Evolutionary conservation across 2,797 vertebrate genomes (phyloP).

Genomic region (Coranthus polyacanthus): DNA sequence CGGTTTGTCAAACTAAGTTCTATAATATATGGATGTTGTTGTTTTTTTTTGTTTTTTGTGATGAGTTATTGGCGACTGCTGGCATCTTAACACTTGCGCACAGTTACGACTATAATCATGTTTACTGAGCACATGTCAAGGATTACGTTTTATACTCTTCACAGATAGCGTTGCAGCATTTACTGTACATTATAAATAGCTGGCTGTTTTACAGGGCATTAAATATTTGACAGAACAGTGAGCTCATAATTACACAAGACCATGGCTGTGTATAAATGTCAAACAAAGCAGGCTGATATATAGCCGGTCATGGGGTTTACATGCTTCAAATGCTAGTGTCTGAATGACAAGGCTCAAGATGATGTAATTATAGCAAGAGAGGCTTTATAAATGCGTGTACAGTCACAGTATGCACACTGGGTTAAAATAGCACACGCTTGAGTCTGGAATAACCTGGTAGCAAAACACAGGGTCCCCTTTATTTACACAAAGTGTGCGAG

Average conservation of each 20-base stretch:
- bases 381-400: conserved; percentile 66
- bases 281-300: conserved; percentile 83
- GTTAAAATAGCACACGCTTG: conserved; percentile 66
- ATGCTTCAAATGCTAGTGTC: conserved; percentile 78
- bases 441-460: conserved; percentile 62
- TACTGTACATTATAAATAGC: conserved; percentile 66
- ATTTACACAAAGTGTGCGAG: conserved; percentile 57
- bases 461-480: conserved; percentile 61
- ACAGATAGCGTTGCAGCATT: conserved; percentile 51
- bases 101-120: conserved; percentile 35
- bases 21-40: conserved; percentile 17
- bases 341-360: conserved; percentile 79
- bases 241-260: conserved; percentile 76
- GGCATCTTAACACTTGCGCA: conserved; percentile 39
- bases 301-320: conserved; percentile 72
- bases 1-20: neutral
- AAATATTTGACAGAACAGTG: conserved; percentile 82
- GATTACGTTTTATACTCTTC: conserved; percentile 45
- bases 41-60: conserved; percentile 33
- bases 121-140: conserved; percentile 50
- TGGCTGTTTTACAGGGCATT: conserved; percentile 82
- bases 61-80: conserved; percentile 46
- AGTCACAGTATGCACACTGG: conserved; percentile 55
- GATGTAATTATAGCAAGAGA: conserved; percentile 80
- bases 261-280: conserved; percentile 82